These are phyloP conservation scores for Drymodes brunneopygia DNA, from an alignment of 2,113 vertebrate species.

Conservation along the genomic window DNA sequence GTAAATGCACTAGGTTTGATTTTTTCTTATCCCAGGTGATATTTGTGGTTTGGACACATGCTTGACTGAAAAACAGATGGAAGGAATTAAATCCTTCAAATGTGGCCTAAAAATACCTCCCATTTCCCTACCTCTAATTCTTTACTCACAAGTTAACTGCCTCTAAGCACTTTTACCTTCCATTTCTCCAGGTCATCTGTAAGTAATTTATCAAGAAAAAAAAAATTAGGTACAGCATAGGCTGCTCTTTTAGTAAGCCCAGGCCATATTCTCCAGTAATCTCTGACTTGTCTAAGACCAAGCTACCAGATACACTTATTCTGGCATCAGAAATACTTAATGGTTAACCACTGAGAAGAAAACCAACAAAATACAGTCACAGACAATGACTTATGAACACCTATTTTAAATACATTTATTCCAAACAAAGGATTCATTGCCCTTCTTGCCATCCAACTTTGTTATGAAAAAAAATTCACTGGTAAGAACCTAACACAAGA, in stretches of 20 bases:
- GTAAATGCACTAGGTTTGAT: background rate
- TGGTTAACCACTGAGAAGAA: background rate
- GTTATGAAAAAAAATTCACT: background rate
- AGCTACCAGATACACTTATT: background rate
- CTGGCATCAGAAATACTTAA: background rate
- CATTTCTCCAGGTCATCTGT: background rate
- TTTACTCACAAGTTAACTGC: background rate
- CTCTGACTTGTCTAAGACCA: background rate
- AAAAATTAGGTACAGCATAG: background rate
- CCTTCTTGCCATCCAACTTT: background rate
- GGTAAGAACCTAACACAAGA: background rate
- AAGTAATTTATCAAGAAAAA: background rate
- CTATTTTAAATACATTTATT: background rate
- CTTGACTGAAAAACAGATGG: background rate
- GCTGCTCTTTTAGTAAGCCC: background rate
- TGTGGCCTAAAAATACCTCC: background rate
- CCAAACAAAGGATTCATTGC: background rate
- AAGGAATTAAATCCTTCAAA: background rate
- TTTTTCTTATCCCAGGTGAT: background rate
- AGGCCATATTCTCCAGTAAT: background rate
- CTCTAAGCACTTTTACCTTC: background rate
- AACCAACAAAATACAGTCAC: background rate
- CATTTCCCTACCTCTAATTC: background rate
- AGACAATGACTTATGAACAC: background rate
- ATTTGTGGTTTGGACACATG: background rate